phyloP scores from a whole-genome alignment of 2,797 vertebrate genomes.

The Artibeus jamaicensis region DNA sequence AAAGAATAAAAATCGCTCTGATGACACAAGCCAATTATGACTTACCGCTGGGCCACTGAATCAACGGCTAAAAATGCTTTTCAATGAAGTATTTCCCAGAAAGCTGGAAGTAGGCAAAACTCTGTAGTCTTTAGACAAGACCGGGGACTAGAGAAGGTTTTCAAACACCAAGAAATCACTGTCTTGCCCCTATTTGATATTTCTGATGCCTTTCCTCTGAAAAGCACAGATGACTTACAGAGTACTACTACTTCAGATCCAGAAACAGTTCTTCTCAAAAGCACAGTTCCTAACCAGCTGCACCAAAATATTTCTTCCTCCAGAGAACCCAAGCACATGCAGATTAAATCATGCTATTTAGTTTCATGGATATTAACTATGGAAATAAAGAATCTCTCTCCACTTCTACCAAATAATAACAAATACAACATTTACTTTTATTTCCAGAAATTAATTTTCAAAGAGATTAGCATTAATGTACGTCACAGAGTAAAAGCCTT shows the following conservation, averaged over 20 bases:
- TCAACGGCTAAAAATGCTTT: neutral
- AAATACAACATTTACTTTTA: neutral
- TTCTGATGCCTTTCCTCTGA: neutral
- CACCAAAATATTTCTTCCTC: neutral
- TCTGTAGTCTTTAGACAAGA: neutral
- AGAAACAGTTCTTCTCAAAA: slow-evolving; percentile 43
- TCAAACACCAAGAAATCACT: neutral
- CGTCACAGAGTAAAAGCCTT: neutral
- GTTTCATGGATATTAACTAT: neutral
- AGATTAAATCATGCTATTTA: neutral
- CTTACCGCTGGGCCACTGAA: neutral
- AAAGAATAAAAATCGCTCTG: neutral
- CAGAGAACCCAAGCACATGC: neutral
- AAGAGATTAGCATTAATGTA: neutral
- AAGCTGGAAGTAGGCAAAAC: neutral
- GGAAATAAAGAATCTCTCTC: neutral
- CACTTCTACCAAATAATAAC: neutral
- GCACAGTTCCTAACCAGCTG: neutral
- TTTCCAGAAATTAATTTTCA: slow-evolving; percentile 48
- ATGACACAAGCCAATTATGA: neutral
- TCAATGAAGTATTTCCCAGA: neutral
- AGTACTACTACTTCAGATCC: neutral
- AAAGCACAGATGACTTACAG: neutral
- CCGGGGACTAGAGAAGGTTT: neutral
- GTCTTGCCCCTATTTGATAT: neutral